Percentiles rank a stretch among this genome's conserved stretches.
phyloP scores from a whole-genome alignment of 1,140 invertebrate genomes.

The Acyrthosiphon pisum region DNA sequence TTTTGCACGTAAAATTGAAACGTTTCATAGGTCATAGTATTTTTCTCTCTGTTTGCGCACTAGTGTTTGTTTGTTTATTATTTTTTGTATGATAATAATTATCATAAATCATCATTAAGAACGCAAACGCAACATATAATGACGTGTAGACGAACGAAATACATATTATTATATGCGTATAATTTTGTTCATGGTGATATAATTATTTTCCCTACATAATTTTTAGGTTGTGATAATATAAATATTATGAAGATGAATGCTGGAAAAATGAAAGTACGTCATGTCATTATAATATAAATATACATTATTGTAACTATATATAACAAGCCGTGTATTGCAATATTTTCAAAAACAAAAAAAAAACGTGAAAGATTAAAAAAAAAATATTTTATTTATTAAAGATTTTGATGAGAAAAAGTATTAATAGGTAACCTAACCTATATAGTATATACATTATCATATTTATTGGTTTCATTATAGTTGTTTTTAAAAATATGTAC shows the following conservation, averaged over 20 bases:
- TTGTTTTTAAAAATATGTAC: too few relatives aligned
- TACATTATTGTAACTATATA: too few relatives aligned
- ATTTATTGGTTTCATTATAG: too few relatives aligned
- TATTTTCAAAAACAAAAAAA: background rate
- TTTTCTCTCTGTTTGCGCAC: background rate
- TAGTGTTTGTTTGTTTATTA: background rate
- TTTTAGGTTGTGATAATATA: background rate
- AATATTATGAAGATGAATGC: background rate
- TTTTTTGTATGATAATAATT: slow-evolving; percentile 22
- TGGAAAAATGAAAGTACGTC: background rate
- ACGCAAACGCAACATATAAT: background rate
- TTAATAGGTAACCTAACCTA: too few relatives aligned
- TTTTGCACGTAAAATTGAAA: slow-evolving; percentile 28
- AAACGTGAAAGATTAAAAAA: too few relatives aligned
- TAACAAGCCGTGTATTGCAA: too few relatives aligned
- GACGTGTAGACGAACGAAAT: background rate
- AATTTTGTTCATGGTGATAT: background rate
- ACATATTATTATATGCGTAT: background rate
- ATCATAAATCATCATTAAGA: slow-evolving; percentile 44
- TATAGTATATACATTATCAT: too few relatives aligned
- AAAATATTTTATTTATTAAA: too few relatives aligned
- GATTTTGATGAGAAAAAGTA: too few relatives aligned
- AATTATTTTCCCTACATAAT: background rate
- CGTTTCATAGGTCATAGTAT: slow-evolving; percentile 16
- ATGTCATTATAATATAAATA: background rate